Base-by-base conservation (phyloP, 2,888 invertebrate genomes). In the Pandemis heparana region DNA sequence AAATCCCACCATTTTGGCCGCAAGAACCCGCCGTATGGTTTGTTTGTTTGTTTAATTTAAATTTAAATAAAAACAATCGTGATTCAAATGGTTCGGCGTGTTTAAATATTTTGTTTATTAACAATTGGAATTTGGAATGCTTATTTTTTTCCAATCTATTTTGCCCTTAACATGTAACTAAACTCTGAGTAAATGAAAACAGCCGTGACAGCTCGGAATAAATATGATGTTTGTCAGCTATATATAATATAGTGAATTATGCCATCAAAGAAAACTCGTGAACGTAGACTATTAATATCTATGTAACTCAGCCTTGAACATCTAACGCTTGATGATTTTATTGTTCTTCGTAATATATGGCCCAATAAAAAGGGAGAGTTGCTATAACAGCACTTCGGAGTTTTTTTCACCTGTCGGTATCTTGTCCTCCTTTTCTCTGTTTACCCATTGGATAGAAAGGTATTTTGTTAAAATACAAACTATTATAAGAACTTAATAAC, bases 191-290 rank as follows among this genome's bases (percentile, higher is more conserved):
- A 65, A 32, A 18, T 65, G 48, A 38, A 43, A 39, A 59, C 39
- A 60, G 51, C 60, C 14, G 48, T 51, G 46, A 60, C 39, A 60
- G n/a, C 8, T n/a, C 41, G 23, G 39, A 70, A 66, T 66, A 70
- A 65, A 70, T 70, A 32, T 38, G 18, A 66, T 16, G 62, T 48
- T 64, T 23, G 14, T 64, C 10, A 63, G 43, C 63, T 59, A 23
- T 64, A 23, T 64, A 51, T 62, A 68, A 64, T 69, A 63, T 16
- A 53, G 38, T 70, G 39, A 70, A 23, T 46, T 70, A 70, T 68
- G 77, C 77, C 69, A 60, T 79, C 80, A 79, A 80, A 67, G 71
- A 81, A 80, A 83, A 80, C 79, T 79, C 75, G 74, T 79, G 79
- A 76, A 75, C 32, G 63, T 56, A 3, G 43, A 48, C 51, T 71